These are phyloP conservation scores for Mythimna loreyi DNA, from an alignment of 2,888 invertebrate genomes.

Conservation along the genomic window DNA sequence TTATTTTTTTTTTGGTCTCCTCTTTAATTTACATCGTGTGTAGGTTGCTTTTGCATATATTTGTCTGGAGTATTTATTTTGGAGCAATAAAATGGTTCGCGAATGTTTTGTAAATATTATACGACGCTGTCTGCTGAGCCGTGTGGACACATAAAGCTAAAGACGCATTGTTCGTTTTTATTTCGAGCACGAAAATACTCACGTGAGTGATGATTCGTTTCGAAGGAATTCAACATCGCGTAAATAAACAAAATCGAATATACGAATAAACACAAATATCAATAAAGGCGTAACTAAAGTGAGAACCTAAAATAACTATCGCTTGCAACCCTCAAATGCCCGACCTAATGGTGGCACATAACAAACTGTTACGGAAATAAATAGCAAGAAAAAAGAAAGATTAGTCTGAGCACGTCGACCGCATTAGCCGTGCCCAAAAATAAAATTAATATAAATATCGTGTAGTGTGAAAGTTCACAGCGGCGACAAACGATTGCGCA, in stretches of 20 bases:
- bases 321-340: constrained; percentile 77
- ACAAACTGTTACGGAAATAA: constrained; percentile 86
- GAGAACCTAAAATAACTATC: constrained; percentile 71
- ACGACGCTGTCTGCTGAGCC: constrained; percentile 41
- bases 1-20: constrained; percentile 63
- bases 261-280: constrained; percentile 23
- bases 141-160: constrained; percentile 35
- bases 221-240: constrained; percentile 7
- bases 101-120: constrained; percentile 58
- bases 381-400: constrained; percentile 82
- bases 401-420: constrained; percentile 80
- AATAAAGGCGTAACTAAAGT: constrained; percentile 49
- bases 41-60: constrained; percentile 62
- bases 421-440: constrained; percentile 84
- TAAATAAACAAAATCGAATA: constrained; percentile 31
- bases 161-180: constrained; percentile 37
- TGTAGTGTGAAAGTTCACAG: constrained; percentile 86
- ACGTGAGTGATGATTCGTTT: constrained; percentile 20
- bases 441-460: constrained; percentile 84
- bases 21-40: constrained; percentile 69
- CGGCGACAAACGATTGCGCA: constrained; percentile 80
- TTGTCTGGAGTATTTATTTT: constrained; percentile 58
- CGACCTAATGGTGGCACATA: constrained; percentile 83
- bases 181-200: constrained; percentile 23
- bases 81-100: constrained; percentile 43